Evolutionary conservation across 2,797 vertebrate genomes (phyloP).

Genomic region (Paguma larvata): DNA sequence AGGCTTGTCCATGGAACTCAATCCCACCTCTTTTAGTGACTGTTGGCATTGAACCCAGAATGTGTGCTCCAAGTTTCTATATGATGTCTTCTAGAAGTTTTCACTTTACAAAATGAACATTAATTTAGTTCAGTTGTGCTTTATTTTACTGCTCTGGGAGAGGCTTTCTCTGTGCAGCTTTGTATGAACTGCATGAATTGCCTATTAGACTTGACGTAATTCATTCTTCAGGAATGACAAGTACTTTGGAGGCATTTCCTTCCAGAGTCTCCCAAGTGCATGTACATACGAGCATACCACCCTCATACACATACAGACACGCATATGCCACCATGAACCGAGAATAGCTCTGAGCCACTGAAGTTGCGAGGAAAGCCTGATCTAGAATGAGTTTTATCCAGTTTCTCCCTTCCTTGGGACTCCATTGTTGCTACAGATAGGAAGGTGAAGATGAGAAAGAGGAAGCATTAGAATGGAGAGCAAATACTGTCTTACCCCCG

Average conservation of each 20-base stretch:
- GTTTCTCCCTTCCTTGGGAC: neutral
- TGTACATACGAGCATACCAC: neutral
- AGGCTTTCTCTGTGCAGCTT: neutral
- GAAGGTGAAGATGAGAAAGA: neutral
- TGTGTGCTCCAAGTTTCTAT: neutral
- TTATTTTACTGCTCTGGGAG: constrained; percentile 22
- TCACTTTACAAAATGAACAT: neutral
- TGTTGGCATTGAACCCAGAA: neutral
- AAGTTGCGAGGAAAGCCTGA: neutral
- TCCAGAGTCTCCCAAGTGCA: neutral
- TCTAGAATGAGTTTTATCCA: neutral
- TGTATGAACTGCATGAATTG: neutral
- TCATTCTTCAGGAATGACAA: constrained; percentile 17
- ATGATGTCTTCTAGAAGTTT: constrained; percentile 47
- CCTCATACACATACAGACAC: neutral
- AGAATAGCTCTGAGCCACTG: neutral
- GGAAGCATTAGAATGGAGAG: neutral
- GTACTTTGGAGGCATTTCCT: constrained; percentile 27
- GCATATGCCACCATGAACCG: neutral
- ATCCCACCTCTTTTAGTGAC: neutral
- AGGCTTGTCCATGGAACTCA: neutral
- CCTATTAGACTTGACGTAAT: constrained; percentile 1
- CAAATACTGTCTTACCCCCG: neutral
- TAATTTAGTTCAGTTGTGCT: neutral
- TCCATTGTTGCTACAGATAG: neutral